Percentiles rank a stretch among this genome's conserved stretches.
Conservation (phyloP, 1,140 invertebrate species). For the Formica exsecta region DNA sequence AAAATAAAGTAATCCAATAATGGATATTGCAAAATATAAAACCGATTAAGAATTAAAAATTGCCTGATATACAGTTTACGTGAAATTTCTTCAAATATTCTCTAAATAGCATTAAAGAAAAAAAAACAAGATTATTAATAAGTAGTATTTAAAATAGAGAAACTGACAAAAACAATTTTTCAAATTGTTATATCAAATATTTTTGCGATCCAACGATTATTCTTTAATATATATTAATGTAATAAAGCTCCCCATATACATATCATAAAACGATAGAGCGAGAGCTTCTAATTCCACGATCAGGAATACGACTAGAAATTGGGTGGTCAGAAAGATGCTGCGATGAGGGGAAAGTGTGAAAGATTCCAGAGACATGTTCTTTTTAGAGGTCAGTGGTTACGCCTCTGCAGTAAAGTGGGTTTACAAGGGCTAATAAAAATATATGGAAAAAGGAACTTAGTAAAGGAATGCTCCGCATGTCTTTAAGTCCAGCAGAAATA, state of each 20-base stretch:
- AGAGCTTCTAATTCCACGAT: neutral
- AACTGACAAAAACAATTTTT: too few species aligned
- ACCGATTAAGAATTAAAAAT: too few species aligned
- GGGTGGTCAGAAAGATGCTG: neutral
- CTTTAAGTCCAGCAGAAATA: neutral
- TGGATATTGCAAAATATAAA: too few species aligned
- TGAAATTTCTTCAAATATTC: neutral
- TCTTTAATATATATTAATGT: too few species aligned
- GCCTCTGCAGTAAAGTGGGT: constrained; percentile 3
- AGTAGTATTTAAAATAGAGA: neutral
- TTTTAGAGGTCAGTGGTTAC: constrained; percentile 16
- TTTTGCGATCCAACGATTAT: too few species aligned
- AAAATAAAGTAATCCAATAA: too few species aligned
- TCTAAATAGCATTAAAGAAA: neutral
- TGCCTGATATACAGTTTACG: too few species aligned
- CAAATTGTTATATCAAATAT: too few species aligned
- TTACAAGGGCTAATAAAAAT: neutral
- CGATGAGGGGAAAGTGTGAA: constrained; percentile 31
- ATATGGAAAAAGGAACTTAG: neutral
- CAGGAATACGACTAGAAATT: neutral
- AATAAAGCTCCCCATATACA: too few species aligned
- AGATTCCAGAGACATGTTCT: constrained; percentile 39
- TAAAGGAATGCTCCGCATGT: neutral
- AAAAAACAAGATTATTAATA: neutral
- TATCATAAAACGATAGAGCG: neutral